A percentile compares a stretch with the other conserved stretches of the same genome.
Conservation (phyloP, 1,140 invertebrate genomes). For the Phocides pigmalion region DNA sequence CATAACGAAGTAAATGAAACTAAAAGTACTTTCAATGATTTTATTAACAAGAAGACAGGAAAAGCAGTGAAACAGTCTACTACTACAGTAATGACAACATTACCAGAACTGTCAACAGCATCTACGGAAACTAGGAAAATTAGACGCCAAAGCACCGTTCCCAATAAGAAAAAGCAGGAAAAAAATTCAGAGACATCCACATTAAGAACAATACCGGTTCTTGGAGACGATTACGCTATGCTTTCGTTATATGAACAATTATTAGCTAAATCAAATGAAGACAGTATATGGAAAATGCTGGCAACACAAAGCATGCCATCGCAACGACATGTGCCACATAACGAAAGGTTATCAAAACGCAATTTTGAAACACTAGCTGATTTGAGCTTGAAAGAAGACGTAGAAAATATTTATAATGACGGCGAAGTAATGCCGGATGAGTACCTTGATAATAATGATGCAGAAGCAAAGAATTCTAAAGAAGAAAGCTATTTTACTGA, state of each 20-base stretch:
- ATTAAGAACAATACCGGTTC: conserved; percentile 29
- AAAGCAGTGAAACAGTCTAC: conserved; percentile 15
- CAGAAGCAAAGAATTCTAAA: conserved; percentile 10
- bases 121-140: conserved; percentile 14
- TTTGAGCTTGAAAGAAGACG: conserved; percentile 37
- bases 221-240: conserved; percentile 56
- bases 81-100: not conserved
- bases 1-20: conserved; percentile 46
- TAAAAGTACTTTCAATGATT: conserved; percentile 37
- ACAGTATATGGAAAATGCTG: conserved; percentile 49
- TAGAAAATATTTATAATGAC: conserved; percentile 37
- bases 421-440: conserved; percentile 31
- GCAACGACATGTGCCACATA: conserved; percentile 10
- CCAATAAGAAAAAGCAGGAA: conserved; percentile 2
- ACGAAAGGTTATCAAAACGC: conserved; percentile 35
- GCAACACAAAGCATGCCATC: conserved; percentile 30
- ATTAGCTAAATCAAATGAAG: conserved; percentile 52
- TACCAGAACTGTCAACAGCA: not conserved
- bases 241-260: conserved; percentile 59
- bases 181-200: conserved; percentile 1
- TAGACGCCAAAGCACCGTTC: not conserved
- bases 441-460: conserved; percentile 4
- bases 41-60: conserved; percentile 34
- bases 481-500: conserved; percentile 2
- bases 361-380: conserved; percentile 37